phyloP scores from a whole-genome alignment of 2,113 vertebrate genomes.

The Diadophis punctatus region DNA sequence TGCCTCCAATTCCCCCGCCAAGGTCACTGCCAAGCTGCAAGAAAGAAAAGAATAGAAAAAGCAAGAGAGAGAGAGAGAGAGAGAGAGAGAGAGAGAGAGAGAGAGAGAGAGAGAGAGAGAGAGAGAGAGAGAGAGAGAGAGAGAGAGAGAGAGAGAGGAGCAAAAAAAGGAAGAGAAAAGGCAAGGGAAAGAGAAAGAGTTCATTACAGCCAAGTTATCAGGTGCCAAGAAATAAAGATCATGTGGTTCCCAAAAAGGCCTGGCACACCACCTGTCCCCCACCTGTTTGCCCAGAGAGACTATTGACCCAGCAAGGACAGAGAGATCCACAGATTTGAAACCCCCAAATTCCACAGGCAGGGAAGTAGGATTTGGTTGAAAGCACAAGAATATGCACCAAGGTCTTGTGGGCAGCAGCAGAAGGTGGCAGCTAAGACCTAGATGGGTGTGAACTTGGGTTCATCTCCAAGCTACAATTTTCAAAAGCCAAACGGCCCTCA shows the following conservation, averaged over 20 bases:
- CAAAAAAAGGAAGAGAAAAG: conserved; percentile 68
- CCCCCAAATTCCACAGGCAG: not conserved
- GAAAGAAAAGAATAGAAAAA: conserved; percentile 75
- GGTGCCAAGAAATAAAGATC: conserved; percentile 25
- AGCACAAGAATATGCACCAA: not conserved
- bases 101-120: conserved; percentile 64
- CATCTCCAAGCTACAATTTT: not conserved
- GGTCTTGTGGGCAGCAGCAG: not conserved
- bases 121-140: conserved; percentile 65
- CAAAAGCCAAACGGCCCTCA: not conserved
- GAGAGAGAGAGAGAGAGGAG: conserved; percentile 67
- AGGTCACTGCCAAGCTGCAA: conserved; percentile 99
- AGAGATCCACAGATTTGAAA: not conserved
- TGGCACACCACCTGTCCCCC: not conserved
- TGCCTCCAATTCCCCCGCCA: conserved; percentile 99
- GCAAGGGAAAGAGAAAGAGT: conserved; percentile 68
- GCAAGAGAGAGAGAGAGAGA: conserved; percentile 63
- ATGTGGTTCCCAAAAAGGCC: not conserved
- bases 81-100: conserved; percentile 64
- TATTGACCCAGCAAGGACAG: not conserved
- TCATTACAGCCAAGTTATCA: conserved; percentile 66
- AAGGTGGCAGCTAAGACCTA: not conserved
- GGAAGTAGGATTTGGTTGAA: not conserved
- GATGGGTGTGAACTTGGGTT: no score
- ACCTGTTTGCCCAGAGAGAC: not conserved